These are phyloP conservation scores for Pogonomyrmex californicus DNA, from an alignment of 1,140 invertebrate species.

Conservation along the genomic window DNA sequence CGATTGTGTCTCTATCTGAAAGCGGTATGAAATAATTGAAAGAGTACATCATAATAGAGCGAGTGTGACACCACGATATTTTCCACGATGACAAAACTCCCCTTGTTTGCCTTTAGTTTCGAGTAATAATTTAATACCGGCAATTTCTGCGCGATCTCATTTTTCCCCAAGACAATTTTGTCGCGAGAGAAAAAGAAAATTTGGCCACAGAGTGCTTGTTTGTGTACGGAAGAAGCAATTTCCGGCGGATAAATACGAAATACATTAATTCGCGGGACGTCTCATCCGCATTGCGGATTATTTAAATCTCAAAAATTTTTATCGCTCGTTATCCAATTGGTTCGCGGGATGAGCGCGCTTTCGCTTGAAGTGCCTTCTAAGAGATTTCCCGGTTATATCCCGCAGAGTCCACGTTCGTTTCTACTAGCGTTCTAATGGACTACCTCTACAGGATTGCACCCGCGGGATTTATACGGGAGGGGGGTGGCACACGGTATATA, in stretches of 20 bases:
- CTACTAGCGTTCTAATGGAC: constrained; percentile 30
- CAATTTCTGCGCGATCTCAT: not conserved
- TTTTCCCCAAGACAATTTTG: not conserved
- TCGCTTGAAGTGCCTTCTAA: constrained; percentile 11
- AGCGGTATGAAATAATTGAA: not conserved
- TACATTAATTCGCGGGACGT: not conserved
- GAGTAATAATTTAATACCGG: not conserved
- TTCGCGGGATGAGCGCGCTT: not conserved
- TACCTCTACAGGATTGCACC: constrained; percentile 14
- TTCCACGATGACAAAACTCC: not conserved
- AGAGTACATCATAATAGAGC: not conserved
- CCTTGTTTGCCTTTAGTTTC: not conserved
- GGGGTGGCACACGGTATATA: constrained; percentile 24
- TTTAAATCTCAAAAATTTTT: constrained; percentile 32
- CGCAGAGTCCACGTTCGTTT: not conserved
- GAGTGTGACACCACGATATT: not conserved
- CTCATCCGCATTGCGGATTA: not conserved
- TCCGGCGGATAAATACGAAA: not conserved
- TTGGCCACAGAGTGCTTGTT: not conserved
- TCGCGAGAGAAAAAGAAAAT: not conserved
- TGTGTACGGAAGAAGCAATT: not conserved
- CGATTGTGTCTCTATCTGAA: not conserved
- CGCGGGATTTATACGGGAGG: constrained; percentile 61
- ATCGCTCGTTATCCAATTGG: constrained; percentile 32
- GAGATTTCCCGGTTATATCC: not conserved